Conservation (phyloP, 1,140 invertebrate genomes). For the Papilio glaucus region DNA sequence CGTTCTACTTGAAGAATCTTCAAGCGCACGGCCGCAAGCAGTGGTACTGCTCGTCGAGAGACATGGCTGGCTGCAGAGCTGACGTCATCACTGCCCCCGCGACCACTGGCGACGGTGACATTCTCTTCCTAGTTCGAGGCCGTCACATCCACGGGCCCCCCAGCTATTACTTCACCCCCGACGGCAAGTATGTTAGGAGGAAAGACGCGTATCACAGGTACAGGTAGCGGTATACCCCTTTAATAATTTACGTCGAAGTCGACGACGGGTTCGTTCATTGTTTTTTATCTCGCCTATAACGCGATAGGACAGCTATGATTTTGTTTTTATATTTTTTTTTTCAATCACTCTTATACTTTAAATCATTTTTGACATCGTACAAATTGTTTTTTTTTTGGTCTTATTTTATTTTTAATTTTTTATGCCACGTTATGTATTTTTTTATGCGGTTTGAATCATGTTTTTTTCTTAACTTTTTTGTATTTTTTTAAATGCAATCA, state of each 20-base stretch:
- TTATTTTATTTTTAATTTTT: too few species aligned
- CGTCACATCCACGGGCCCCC: constrained; percentile 75
- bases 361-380: too few species aligned
- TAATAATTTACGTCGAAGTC: background rate
- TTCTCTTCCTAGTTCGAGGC: constrained; percentile 72
- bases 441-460: background rate
- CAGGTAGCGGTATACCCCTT: constrained; percentile 56
- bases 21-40: constrained; percentile 77
- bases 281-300: background rate
- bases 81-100: constrained; percentile 77
- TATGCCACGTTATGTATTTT: background rate
- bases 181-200: constrained; percentile 77
- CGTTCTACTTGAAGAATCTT: constrained; percentile 78
- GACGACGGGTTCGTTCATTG: too few species aligned
- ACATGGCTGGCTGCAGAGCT: constrained; percentile 76
- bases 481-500: background rate
- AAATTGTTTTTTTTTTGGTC: too few species aligned
- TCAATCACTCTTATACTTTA: too few species aligned
- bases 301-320: background rate
- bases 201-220: constrained; percentile 75
- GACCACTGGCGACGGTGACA: constrained; percentile 58
- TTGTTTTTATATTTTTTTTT: constrained; percentile 2
- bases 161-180: constrained; percentile 74
- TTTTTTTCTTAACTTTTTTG: background rate
- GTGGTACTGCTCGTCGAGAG: constrained; percentile 78